Conservation (phyloP, 2,888 invertebrate genomes). For the Auanema freiburgensis region DNA sequence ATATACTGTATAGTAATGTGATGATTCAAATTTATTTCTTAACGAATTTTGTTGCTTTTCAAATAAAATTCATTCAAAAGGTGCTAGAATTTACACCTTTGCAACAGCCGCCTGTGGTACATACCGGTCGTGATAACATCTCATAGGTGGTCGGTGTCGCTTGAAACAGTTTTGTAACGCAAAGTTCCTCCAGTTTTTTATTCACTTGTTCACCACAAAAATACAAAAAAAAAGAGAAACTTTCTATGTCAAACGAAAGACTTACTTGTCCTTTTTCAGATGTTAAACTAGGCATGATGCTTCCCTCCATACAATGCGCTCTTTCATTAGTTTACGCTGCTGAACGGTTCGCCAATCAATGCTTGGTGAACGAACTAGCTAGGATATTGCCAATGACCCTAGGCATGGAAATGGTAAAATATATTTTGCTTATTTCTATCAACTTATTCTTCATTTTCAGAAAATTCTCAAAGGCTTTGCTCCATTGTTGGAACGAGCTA, state of each 20-base stretch:
- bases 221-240: neutral
- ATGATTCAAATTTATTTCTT: too few relatives aligned
- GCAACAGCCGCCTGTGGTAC: too few relatives aligned
- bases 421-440: neutral
- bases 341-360: neutral
- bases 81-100: too few relatives aligned
- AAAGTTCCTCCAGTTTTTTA: too few relatives aligned
- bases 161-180: too few relatives aligned
- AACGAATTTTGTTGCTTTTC: too few relatives aligned
- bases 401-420: constrained; percentile 1
- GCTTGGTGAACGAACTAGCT: neutral
- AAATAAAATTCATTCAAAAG: too few relatives aligned
- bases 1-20: too few relatives aligned
- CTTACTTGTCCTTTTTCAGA: constrained; percentile 29
- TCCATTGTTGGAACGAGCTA: constrained; percentile 3
- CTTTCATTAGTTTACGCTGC: constrained; percentile 34
- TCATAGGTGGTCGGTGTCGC: too few relatives aligned
- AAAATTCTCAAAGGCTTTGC: neutral
- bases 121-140: too few relatives aligned
- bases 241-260: neutral
- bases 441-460: constrained; percentile 1
- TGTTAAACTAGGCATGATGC: constrained; percentile 35
- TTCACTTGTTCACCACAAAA: neutral
- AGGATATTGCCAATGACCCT: neutral
- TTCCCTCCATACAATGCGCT: constrained; percentile 43